These are phyloP conservation scores for Lycophotia porphyrea DNA, from an alignment of 2,888 invertebrate species.

Conservation along the genomic window DNA sequence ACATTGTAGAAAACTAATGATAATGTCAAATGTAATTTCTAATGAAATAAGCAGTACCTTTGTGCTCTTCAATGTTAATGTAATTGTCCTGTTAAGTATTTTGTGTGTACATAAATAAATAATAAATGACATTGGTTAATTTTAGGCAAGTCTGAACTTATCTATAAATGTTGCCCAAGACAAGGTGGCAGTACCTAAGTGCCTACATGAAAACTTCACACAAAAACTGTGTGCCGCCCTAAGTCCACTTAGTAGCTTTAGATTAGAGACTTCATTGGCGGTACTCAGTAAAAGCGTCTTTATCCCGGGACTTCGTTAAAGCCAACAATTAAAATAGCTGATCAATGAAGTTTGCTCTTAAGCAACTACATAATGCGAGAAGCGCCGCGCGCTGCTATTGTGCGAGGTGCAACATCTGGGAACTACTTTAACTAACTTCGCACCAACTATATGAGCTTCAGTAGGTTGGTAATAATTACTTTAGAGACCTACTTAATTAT, in stretches of 20 bases:
- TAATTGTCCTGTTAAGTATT: too few relatives aligned
- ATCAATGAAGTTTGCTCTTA: conserved; percentile 48
- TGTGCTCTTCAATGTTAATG: too few relatives aligned
- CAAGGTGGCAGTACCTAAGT: not conserved
- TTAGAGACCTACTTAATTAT: not conserved
- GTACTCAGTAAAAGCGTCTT: conserved; percentile 11
- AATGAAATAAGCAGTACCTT: too few relatives aligned
- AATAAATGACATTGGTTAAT: too few relatives aligned
- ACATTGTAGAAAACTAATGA: not conserved
- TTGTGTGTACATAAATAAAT: too few relatives aligned
- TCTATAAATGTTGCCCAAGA: not conserved
- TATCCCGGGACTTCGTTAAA: conserved; percentile 10
- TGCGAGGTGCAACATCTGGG: conserved; percentile 34
- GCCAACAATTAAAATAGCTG: conserved; percentile 47
- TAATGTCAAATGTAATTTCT: too few relatives aligned
- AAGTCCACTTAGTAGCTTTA: not conserved
- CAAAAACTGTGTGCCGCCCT: not conserved
- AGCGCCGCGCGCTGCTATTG: conserved; percentile 42
- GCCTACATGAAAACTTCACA: not conserved
- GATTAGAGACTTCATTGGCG: not conserved
- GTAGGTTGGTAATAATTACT: not conserved
- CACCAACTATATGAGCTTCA: conserved; percentile 15
- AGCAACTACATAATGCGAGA: conserved; percentile 39
- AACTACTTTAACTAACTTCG: conserved; percentile 42
- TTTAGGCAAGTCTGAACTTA: not conserved